Evolutionary conservation across 2,888 invertebrate species (phyloP), one percentile per base, ranked within the genome.

Genomic region (Branchellion lobata): DNA sequence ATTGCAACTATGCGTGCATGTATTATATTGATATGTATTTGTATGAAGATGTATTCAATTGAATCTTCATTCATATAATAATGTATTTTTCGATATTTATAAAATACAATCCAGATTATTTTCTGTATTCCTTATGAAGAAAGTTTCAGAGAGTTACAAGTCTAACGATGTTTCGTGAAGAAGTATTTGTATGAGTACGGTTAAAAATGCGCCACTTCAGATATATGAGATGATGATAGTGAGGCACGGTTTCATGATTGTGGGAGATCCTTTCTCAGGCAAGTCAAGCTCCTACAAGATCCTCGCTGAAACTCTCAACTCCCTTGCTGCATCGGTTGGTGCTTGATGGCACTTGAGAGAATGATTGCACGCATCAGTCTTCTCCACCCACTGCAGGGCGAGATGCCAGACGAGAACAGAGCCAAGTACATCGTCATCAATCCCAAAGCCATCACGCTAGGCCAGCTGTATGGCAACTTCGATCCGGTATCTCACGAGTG

Each of bases 281-380:
- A 89, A 89, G 83, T 89, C 89, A 0, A 83, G 85, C 33, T 88
- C 89, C 0, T 96, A 95, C 86, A 90, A 93, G 82, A 91, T 93
- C 36, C 89, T 96, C 24, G 94, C 94, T 0, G 79, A 65, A 27
- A 92, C 93, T 0, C 88, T 96, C 61, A 92, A 90, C n/a, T 88
- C 92, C 78, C 91, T 94, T 51, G 92, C 93, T 85, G 92, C 93
- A 85, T 90, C 91, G 87, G 92, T 91, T 0, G 24, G 8, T 74
- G 47, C n/a, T n/a, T 74, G 8, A 29, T 11, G 11, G 72, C 5
- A 29, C 27, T n/a, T n/a, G n/a, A n/a, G n/a, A n/a, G n/a, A n/a
- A n/a, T n/a, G n/a, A n/a, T n/a, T 33, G 31, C 34, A 29, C 8
- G 1, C n/a, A 29, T 33, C 33, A 34, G 14, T 72, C 21, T 27